These are phyloP conservation scores for Tenthredo amoena DNA, from an alignment of 2,888 invertebrate genomes.

Conservation along the genomic window DNA sequence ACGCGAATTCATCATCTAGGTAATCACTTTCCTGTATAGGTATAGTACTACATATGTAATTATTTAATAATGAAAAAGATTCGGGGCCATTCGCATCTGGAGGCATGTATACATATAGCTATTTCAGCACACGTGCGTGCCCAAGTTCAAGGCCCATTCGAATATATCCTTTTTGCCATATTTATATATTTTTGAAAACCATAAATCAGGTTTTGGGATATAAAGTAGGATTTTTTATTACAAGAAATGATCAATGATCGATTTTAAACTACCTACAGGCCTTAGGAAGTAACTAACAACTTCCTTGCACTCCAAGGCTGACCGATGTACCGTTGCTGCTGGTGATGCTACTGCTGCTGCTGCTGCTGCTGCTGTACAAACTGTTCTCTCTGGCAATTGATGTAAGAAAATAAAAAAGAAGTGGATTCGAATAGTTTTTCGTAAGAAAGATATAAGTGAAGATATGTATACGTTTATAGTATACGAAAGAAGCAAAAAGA, in stretches of 20 bases:
- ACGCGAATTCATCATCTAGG: neutral
- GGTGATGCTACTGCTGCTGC: too few species aligned
- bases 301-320: constrained; percentile 10
- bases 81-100: neutral
- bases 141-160: constrained; percentile 21
- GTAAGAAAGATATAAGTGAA: too few species aligned
- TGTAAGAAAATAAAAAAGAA: neutral
- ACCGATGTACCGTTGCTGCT: constrained; percentile 18
- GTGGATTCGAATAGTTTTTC: too few species aligned
- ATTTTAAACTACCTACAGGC: neutral
- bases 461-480: neutral
- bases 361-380: neutral
- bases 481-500: constrained; percentile 17
- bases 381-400: neutral
- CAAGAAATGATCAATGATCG: neutral
- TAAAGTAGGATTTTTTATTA: neutral
- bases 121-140: neutral
- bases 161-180: neutral
- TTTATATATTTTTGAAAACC: too few species aligned
- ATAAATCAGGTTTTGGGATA: neutral
- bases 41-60: neutral
- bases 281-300: neutral
- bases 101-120: neutral
- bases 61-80: neutral
- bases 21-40: neutral